Conservation (phyloP, 2,888 invertebrate species). For the Quadroppia sp. region DNA sequence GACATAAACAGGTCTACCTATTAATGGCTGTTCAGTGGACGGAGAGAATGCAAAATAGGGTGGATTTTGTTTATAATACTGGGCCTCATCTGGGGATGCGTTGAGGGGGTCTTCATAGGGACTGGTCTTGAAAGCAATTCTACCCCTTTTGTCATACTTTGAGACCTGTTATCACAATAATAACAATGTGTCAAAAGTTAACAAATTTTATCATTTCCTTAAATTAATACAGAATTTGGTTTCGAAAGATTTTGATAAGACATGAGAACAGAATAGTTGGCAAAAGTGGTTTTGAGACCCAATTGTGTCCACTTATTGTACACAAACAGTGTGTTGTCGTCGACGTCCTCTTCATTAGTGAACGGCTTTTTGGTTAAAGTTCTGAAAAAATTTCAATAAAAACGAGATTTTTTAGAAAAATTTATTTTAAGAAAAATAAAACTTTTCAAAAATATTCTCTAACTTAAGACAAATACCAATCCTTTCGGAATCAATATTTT, state of each 20-base stretch:
- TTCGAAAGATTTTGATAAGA: slow-evolving; percentile 36
- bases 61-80: slow-evolving; percentile 6
- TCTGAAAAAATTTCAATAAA: slow-evolving; percentile 12
- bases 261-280: slow-evolving; percentile 38
- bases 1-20: slow-evolving; percentile 52
- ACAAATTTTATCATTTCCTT: slow-evolving; percentile 6
- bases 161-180: not conserved
- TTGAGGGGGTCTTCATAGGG: slow-evolving; percentile 3
- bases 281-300: slow-evolving; percentile 36
- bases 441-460: not conserved
- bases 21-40: slow-evolving; percentile 37
- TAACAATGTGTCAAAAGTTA: not conserved
- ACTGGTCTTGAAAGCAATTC: not conserved
- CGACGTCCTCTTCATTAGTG: slow-evolving; percentile 14
- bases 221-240: slow-evolving; percentile 10
- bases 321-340: slow-evolving; percentile 32
- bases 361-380: slow-evolving; percentile 35
- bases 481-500: not conserved
- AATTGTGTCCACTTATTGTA: slow-evolving; percentile 4
- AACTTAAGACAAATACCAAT: not conserved
- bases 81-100: slow-evolving; percentile 2
- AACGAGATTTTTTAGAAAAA: too few species aligned
- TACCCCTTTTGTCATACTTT: not conserved
- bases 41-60: slow-evolving; percentile 10
- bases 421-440: not conserved